phyloP scores from a whole-genome alignment of 2,888 invertebrate species.

The Catocala fraxini region DNA sequence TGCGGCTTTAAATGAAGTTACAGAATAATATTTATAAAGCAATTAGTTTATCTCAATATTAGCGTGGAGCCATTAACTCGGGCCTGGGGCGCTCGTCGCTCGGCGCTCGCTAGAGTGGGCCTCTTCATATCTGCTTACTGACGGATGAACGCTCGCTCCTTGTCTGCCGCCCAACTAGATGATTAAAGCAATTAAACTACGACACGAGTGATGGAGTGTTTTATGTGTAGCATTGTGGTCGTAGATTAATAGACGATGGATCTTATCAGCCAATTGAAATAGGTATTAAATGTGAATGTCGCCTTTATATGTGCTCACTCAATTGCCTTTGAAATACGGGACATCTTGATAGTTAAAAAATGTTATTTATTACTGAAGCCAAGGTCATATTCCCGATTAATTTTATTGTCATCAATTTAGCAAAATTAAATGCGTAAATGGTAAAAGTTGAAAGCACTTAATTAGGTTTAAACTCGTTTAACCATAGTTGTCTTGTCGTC shows the following conservation, averaged over 20 bases:
- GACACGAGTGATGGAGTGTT: conserved; percentile 64
- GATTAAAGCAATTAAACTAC: conserved; percentile 69
- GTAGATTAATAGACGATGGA: conserved; percentile 35
- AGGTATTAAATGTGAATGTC: conserved; percentile 23
- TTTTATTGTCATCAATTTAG: too few species aligned
- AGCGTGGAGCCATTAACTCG: conserved; percentile 68
- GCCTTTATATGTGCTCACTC: conserved; percentile 16
- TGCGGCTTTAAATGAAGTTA: conserved; percentile 64
- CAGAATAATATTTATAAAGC: conserved; percentile 73
- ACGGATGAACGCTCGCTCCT: conserved; percentile 62
- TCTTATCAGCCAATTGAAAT: conserved; percentile 26
- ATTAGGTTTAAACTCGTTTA: too few species aligned
- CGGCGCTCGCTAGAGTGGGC: conserved; percentile 38
- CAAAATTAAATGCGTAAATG: too few species aligned
- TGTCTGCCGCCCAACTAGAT: conserved; percentile 54
- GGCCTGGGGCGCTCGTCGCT: conserved; percentile 46
- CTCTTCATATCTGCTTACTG: conserved; percentile 65
- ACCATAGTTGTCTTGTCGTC: conserved; percentile 2
- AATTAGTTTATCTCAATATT: conserved; percentile 78
- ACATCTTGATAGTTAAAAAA: too few species aligned
- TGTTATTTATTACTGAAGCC: too few species aligned
- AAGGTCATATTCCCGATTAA: too few species aligned
- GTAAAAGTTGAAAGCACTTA: too few species aligned
- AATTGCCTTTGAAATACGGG: conserved; percentile 5
- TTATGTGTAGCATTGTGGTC: conserved; percentile 48